Conservation (phyloP, 2,888 invertebrate genomes). For the Candidula unifasciata region DNA sequence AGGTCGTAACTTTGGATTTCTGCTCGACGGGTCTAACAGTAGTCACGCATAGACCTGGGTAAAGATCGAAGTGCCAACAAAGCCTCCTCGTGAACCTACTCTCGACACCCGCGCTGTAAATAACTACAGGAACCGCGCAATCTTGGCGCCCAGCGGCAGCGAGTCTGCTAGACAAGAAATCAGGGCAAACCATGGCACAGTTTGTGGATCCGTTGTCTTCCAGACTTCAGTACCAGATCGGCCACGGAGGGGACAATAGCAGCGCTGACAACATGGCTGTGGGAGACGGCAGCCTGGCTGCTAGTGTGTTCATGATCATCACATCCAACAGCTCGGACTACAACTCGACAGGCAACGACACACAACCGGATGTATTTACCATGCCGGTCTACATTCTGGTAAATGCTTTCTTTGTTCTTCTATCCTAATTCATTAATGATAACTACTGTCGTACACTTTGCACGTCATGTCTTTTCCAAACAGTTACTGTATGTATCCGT, state of each 20-base stretch:
- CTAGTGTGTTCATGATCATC: conserved; percentile 19
- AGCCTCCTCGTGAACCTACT: neutral
- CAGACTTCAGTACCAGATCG: neutral
- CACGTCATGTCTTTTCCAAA: too few species aligned
- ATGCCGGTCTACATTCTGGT: conserved; percentile 34
- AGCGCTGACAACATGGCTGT: conserved; percentile 19
- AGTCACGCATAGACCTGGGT: neutral
- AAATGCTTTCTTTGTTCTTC: neutral
- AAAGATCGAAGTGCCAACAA: neutral
- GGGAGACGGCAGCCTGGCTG: neutral
- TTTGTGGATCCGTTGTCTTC: neutral
- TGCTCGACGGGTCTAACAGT: too few species aligned
- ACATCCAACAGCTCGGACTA: neutral
- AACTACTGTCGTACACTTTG: neutral
- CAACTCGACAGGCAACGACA: conserved; percentile 10
- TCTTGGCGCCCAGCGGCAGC: too few species aligned
- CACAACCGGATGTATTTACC: conserved; percentile 3
- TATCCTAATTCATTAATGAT: neutral
- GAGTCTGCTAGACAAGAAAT: too few species aligned
- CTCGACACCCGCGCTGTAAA: neutral
- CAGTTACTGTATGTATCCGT: too few species aligned
- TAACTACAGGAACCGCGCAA: neutral
- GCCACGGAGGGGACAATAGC: neutral
- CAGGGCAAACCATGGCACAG: neutral
- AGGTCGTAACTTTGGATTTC: neutral